Conservation (phyloP, 2,113 vertebrate species). For the Copsychus sechellarum region DNA sequence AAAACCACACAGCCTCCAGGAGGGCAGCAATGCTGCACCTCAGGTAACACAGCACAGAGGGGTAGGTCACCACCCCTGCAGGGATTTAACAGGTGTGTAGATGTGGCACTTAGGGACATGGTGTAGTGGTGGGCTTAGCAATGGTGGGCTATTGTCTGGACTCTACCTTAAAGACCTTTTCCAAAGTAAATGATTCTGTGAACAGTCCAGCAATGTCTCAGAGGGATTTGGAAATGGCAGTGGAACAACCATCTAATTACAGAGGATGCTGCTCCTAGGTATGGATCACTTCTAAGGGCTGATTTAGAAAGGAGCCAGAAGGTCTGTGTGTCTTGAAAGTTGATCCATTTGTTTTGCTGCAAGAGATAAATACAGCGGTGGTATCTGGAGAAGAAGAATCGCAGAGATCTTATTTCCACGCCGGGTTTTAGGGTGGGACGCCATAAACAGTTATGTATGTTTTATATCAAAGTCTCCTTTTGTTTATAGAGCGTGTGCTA, state of each 20-base stretch:
- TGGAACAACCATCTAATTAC: not conserved
- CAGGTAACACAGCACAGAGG: not conserved
- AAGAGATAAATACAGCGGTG: conserved; percentile 38
- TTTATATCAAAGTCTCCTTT: conserved; percentile 47
- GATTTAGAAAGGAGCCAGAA: conserved; percentile 19
- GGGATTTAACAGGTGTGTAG: not conserved
- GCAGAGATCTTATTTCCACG: not conserved
- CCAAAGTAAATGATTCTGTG: not conserved
- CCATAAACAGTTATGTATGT: conserved; percentile 25
- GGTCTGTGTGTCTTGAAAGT: conserved; percentile 5
- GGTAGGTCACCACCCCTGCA: not conserved
- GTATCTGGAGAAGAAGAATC: not conserved
- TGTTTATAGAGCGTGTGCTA: conserved; percentile 4
- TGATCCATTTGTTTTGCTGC: conserved; percentile 36
- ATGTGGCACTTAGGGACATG: not conserved
- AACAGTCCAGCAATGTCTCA: not conserved
- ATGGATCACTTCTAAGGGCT: not conserved
- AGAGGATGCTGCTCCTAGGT: not conserved
- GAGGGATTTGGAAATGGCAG: not conserved
- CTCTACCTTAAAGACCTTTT: not conserved
- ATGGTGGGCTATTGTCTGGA: not conserved
- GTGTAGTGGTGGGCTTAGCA: not conserved
- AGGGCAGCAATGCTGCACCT: not conserved
- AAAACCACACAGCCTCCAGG: not conserved
- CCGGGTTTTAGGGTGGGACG: conserved; percentile 5